Evolutionary conservation across 1,140 invertebrate genomes (phyloP).

Genomic region (Armadillidium nasatum): DNA sequence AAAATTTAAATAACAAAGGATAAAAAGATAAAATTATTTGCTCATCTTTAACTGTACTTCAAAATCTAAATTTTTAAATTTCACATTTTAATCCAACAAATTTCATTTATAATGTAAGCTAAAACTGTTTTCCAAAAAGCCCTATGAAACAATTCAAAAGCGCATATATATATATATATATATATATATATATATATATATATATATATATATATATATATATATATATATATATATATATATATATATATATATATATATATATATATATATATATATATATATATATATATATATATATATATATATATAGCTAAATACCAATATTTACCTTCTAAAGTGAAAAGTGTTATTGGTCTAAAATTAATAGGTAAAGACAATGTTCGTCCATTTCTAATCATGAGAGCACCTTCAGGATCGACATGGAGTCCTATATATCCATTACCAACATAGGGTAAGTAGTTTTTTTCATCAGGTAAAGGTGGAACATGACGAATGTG

Average conservation of each 20-base stretch:
- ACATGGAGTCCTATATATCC: constrained; percentile 54
- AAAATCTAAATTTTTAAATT: no score
- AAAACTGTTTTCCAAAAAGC: no score
- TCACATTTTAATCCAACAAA: no score
- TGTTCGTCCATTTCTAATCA: constrained; percentile 65
- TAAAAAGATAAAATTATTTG: no score
- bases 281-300: constrained; percentile 18
- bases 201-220: neutral
- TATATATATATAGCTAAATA: no score
- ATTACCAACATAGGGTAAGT: constrained; percentile 52
- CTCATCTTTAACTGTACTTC: no score
- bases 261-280: neutral
- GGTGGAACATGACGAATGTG: constrained; percentile 30
- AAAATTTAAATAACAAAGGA: no score
- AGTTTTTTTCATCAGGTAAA: constrained; percentile 46
- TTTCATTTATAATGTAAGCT: no score
- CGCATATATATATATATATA: no score
- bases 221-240: neutral
- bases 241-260: neutral
- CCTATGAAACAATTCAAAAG: no score
- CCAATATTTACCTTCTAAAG: constrained; percentile 48
- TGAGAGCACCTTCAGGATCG: constrained; percentile 60
- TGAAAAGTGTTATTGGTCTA: constrained; percentile 65
- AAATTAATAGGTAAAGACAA: constrained; percentile 66
- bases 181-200: neutral